phyloP scores from a whole-genome alignment of 2,113 vertebrate species.

The Solea senegalensis region DNA sequence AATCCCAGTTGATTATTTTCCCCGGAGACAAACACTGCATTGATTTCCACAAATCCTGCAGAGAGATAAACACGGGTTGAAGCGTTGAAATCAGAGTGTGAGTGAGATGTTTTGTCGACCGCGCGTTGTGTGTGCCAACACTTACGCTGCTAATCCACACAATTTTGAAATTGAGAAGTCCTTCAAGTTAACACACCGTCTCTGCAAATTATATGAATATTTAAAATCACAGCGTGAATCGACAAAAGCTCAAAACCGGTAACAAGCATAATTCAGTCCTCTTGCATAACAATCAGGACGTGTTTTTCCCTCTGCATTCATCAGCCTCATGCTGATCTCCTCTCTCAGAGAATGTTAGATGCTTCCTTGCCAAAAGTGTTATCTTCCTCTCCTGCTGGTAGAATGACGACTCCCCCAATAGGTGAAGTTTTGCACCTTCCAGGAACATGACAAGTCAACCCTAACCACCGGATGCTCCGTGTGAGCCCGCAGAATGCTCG shows the following conservation, averaged over 20 bases:
- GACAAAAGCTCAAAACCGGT: constrained; percentile 34
- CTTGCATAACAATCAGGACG: constrained; percentile 56
- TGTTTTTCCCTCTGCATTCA: constrained; percentile 59
- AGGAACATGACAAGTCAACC: constrained; percentile 60
- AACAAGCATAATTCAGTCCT: constrained; percentile 59
- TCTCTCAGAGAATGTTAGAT: constrained; percentile 48
- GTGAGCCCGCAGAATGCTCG: constrained; percentile 39
- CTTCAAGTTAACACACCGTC: constrained; percentile 36
- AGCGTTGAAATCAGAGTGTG: background rate
- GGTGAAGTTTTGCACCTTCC: constrained; percentile 69
- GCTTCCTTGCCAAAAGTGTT: constrained; percentile 57
- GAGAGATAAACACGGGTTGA: background rate
- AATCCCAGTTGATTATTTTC: constrained; percentile 37
- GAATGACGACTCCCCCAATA: constrained; percentile 65
- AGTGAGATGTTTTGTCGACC: constrained; percentile 7
- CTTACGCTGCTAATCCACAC: background rate
- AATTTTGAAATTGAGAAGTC: constrained; percentile 27
- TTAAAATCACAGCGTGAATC: constrained; percentile 68
- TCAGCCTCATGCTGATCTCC: constrained; percentile 66
- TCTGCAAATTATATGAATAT: constrained; percentile 60
- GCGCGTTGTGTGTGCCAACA: constrained; percentile 26
- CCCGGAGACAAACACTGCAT: constrained; percentile 26
- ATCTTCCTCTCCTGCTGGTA: constrained; percentile 59
- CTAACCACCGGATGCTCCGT: constrained; percentile 39
- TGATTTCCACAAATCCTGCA: constrained; percentile 19